phyloP scores from a whole-genome alignment of 1,140 invertebrate species.

The Drosophila ficusphila region DNA sequence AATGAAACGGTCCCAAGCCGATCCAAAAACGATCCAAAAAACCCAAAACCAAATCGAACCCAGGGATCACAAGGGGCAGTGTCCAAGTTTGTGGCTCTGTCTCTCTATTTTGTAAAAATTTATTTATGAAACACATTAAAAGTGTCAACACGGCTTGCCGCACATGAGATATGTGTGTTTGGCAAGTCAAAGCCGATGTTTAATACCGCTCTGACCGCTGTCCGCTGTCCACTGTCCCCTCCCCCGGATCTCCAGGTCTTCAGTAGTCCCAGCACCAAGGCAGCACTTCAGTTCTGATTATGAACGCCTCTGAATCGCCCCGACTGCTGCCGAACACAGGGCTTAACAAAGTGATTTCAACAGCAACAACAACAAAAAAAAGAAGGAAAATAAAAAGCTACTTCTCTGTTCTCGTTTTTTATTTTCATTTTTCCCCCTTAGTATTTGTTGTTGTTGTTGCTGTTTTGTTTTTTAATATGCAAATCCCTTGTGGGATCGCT shows the following conservation, averaged over 20 bases:
- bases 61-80: slow-evolving; percentile 4
- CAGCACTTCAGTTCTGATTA: slow-evolving; percentile 78
- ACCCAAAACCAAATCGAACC: background rate
- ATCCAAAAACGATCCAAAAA: slow-evolving; percentile 7
- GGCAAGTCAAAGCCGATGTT: slow-evolving; percentile 33
- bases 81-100: background rate
- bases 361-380: no score
- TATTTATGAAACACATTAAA: slow-evolving; percentile 81
- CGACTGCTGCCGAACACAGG: slow-evolving; percentile 60
- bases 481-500: slow-evolving; percentile 72
- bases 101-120: slow-evolving; percentile 76
- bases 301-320: slow-evolving; percentile 73
- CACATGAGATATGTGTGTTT: slow-evolving; percentile 69
- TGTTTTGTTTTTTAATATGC: slow-evolving; percentile 51
- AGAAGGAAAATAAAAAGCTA: no score
- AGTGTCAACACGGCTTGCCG: slow-evolving; percentile 76
- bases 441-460: no score
- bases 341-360: slow-evolving; percentile 76
- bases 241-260: background rate
- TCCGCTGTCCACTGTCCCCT: no score
- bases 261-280: slow-evolving; percentile 26
- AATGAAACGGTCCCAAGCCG: slow-evolving; percentile 12
- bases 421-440: background rate
- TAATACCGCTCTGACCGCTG: no score
- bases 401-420: background rate